Evolutionary conservation across 1,140 invertebrate species (phyloP), one percentile per base, ranked within the genome.

Genomic region (Solenopsis invicta): DNA sequence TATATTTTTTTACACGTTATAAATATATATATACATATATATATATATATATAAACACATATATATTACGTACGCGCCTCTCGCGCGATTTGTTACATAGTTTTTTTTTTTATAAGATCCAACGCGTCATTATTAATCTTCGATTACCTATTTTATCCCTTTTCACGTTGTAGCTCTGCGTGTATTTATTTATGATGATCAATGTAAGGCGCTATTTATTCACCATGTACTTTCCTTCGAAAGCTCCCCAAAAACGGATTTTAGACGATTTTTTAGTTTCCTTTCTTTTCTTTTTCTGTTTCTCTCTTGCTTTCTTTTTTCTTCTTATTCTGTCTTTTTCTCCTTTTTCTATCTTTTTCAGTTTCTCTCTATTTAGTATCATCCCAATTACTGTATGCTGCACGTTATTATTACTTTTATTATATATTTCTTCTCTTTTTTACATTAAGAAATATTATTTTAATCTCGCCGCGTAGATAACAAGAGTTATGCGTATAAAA

Each of bases 161-260:
- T 75, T 74, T 62, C 69, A 84, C 80, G 54, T 84, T 84, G 41
- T 74, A 74, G 41, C 69, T 48, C 69, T 61, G 41, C 80, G 66
- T 89, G 71, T 90, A 90, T 88, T 90, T 90, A 90, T 90, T 90
- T 89, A 89, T 89, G 82, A 86, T 34, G 81, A 72, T 76, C 69
- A 75, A 50, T 82, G 59, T 75, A 81, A 50, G 74, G 41, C 56
- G 74, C 62, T 67, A 87, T 82, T 82, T 82, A 82, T 81, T 82
- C 37, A 71, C 29, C 29, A 80, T 21, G 52, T 50, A 71, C 59
- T 52, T n/a, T 62, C 5, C n/a, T 61, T 52, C 21, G 37, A 18
- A 54, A 56, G 13, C n/a, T 71, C 12, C 1, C 18, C 4, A 74
- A 84, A n/a, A 61, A 61, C 24, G 41, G n/a, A 56, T 84, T 75